phyloP scores from a whole-genome alignment of 2,113 vertebrate species.

The Phalacrocorax brasilianus region DNA sequence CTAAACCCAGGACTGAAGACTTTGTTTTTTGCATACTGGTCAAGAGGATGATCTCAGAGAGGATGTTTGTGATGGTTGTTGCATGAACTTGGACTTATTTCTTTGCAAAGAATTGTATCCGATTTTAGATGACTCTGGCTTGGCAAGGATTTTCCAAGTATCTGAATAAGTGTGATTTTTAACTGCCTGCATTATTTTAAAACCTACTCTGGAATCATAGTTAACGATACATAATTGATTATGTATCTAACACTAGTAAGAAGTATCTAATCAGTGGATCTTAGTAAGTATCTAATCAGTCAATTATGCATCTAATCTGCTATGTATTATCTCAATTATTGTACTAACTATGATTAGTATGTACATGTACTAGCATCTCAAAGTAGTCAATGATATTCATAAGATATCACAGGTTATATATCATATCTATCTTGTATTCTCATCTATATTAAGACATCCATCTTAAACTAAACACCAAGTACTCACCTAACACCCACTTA shows the following conservation, averaged over 20 bases:
- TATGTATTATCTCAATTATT: no score
- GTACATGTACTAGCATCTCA: background rate
- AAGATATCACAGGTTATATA: background rate
- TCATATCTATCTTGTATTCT: background rate
- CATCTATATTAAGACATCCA: background rate
- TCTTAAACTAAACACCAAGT: background rate
- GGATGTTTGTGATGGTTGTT: background rate
- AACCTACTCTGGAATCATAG: background rate
- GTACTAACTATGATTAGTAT: background rate
- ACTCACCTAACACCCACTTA: background rate
- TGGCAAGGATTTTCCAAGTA: background rate
- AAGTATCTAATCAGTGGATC: no score
- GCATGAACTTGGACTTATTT: background rate
- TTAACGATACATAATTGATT: no score
- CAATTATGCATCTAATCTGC: no score
- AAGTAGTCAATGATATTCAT: background rate
- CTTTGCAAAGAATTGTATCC: background rate
- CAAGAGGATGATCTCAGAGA: background rate
- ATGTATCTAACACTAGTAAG: no score
- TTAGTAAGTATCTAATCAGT: no score
- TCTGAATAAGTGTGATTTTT: background rate
- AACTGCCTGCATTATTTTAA: background rate
- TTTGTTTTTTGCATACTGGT: background rate
- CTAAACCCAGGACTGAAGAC: background rate
- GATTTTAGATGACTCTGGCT: background rate